These are phyloP conservation scores for Brienomyrus brachyistius DNA, from an alignment of 2,113 vertebrate genomes.

Conservation along the genomic window DNA sequence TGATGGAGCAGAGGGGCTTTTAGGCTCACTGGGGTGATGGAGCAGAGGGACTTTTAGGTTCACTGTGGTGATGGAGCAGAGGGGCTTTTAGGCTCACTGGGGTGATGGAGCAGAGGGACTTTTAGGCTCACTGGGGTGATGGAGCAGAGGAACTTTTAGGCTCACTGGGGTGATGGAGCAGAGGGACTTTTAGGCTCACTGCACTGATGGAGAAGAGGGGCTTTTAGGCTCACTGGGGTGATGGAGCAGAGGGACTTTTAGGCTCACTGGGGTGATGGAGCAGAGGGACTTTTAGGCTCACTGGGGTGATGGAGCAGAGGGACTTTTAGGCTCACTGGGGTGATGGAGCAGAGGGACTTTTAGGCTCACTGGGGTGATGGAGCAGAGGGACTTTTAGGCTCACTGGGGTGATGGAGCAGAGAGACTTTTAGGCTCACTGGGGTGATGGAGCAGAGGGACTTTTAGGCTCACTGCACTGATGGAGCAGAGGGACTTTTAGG, in stretches of 20 bases:
- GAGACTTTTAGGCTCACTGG: neutral
- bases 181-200: neutral
- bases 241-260: constrained; percentile 37
- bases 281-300: constrained; percentile 36
- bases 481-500: neutral
- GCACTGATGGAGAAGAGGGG: neutral
- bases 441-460: neutral
- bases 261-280: neutral
- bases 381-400: neutral
- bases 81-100: neutral
- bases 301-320: neutral
- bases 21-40: neutral
- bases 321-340: neutral
- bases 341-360: neutral
- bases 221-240: neutral
- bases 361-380: neutral
- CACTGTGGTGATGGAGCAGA: neutral
- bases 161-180: neutral
- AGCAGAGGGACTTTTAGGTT: neutral
- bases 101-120: neutral
- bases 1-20: neutral
- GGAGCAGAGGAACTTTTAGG: neutral
- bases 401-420: neutral
- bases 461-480: neutral
- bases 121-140: neutral